phyloP scores from a whole-genome alignment of 64 coral and sea anemone species.

The Astreopora myriophthalma region DNA sequence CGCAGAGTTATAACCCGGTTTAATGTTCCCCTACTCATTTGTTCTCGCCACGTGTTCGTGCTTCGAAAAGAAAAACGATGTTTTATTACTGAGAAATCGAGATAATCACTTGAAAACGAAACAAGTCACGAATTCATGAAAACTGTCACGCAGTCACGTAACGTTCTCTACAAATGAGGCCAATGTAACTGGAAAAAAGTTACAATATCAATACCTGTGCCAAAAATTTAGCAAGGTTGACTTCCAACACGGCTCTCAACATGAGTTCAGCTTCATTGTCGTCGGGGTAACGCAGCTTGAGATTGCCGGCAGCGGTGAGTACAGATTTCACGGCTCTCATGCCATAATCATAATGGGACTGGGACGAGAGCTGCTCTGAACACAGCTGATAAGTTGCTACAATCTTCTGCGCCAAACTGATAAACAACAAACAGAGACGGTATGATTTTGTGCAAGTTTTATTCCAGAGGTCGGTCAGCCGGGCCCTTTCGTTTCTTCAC shows the following conservation, averaged over 20 bases:
- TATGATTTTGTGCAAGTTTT: too few species aligned
- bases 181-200: not conserved
- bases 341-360: conserved; percentile 99
- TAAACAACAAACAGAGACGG: not conserved
- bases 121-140: too few species aligned
- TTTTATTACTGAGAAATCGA: too few species aligned
- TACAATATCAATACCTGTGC: conserved; percentile 77
- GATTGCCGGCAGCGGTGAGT: conserved; percentile 95
- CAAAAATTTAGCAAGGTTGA: conserved; percentile 98
- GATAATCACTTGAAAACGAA: too few species aligned
- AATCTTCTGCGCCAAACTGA: conserved; percentile 97
- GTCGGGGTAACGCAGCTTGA: conserved; percentile 92
- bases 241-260: conserved; percentile 94
- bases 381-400: conserved; percentile 95
- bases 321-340: conserved; percentile 99
- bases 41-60: too few species aligned
- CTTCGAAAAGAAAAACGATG: too few species aligned
- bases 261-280: conserved; percentile 98
- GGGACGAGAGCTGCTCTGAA: conserved; percentile 99
- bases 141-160: too few species aligned
- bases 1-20: too few species aligned
- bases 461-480: too few species aligned
- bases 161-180: too few species aligned
- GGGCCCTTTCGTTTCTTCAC: too few species aligned
- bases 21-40: too few species aligned